Evolutionary conservation across 2,113 vertebrate genomes (phyloP).

Genomic region (Tragulus kanchil): DNA sequence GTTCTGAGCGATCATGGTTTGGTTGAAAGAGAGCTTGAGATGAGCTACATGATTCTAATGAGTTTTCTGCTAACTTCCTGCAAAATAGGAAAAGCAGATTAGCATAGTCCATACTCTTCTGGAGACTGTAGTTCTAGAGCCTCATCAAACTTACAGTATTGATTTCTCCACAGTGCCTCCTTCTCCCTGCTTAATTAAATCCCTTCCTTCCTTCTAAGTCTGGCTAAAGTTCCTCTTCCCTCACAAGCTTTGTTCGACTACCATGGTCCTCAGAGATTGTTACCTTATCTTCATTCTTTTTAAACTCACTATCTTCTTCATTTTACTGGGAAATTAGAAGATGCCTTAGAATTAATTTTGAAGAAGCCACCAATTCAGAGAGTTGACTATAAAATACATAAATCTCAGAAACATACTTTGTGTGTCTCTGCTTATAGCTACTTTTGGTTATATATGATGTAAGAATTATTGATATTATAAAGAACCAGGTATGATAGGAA

Average conservation of each 20-base stretch:
- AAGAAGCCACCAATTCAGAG: background rate
- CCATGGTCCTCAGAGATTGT: background rate
- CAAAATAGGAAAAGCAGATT: background rate
- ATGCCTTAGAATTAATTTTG: conserved; percentile 38
- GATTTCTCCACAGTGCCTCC: background rate
- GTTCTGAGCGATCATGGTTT: background rate
- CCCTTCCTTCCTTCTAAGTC: background rate
- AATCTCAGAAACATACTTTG: background rate
- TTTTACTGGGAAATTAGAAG: conserved; percentile 5
- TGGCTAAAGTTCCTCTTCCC: background rate
- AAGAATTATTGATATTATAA: background rate
- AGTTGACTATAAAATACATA: background rate
- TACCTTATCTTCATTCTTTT: background rate
- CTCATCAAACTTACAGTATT: background rate
- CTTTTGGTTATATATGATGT: background rate
- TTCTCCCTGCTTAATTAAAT: background rate
- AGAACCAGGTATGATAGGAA: background rate
- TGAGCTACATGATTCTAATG: background rate
- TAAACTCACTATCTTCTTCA: background rate
- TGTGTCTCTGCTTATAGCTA: background rate
- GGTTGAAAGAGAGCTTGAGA: background rate
- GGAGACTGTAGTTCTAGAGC: background rate
- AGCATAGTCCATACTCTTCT: background rate
- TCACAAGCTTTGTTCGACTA: background rate
- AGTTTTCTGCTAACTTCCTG: conserved; percentile 10